Evolutionary conservation across 2,113 vertebrate species (phyloP).

Genomic region (Bos taurus): DNA sequence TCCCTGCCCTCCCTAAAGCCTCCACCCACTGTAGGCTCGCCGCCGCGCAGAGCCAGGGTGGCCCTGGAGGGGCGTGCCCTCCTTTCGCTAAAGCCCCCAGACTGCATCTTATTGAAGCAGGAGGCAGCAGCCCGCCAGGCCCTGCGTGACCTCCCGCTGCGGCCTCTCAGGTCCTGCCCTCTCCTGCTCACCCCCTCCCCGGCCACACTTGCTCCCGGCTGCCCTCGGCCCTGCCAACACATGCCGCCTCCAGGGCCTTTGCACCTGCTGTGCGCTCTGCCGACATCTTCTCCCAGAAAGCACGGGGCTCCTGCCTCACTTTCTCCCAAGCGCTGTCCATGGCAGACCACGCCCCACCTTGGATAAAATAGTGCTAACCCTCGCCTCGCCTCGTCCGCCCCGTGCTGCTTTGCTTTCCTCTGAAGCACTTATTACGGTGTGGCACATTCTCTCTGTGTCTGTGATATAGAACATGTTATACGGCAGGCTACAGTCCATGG

Average conservation of each 20-base stretch:
- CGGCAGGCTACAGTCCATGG: not conserved
- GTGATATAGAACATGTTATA: not conserved
- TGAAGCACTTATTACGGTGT: not conserved
- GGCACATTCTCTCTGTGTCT: not conserved
- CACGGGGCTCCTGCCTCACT: not conserved
- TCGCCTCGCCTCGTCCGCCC: not conserved
- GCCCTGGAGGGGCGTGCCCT: not conserved
- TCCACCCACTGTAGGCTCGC: not conserved
- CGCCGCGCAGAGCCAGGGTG: accelerated
- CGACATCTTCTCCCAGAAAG: not conserved
- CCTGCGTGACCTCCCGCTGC: accelerated
- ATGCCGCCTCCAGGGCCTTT: not conserved
- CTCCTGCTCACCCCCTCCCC: not conserved
- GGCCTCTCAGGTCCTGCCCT: not conserved
- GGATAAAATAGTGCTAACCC: not conserved
- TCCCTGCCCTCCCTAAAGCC: not conserved
- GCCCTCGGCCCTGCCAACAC: not conserved
- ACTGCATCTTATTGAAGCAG: not conserved
- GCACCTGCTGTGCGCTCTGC: not conserved
- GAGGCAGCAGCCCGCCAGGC: not conserved
- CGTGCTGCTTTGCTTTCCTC: not conserved
- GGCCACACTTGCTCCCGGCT: not conserved
- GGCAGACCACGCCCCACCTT: not conserved
- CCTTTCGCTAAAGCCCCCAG: not conserved
- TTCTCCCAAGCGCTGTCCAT: not conserved